Evolutionary conservation across 1,140 invertebrate genomes (phyloP).

Genomic region (Rhagoletis pomonella): DNA sequence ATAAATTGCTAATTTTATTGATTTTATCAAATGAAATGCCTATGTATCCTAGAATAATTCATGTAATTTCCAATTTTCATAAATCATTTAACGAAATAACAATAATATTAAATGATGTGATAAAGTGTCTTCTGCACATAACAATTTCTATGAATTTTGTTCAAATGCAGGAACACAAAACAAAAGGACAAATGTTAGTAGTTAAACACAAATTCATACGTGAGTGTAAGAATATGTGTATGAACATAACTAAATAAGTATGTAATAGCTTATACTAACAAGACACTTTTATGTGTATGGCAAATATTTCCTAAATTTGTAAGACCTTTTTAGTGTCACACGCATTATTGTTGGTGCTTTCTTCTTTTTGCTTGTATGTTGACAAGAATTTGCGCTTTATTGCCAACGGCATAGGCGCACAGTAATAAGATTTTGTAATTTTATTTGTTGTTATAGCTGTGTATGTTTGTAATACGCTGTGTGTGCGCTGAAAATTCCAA

Average conservation of each 20-base stretch:
- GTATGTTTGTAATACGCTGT: background rate
- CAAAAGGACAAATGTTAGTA: too few relatives aligned
- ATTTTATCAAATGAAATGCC: conserved; percentile 33
- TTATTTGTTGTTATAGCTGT: too few relatives aligned
- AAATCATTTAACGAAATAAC: conserved; percentile 39
- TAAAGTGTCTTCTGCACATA: background rate
- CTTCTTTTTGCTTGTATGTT: background rate
- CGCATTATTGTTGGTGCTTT: background rate
- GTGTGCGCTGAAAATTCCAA: background rate
- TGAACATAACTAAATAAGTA: background rate
- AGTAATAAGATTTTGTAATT: conserved; percentile 30
- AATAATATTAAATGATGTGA: conserved; percentile 48
- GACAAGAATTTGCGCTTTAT: conserved; percentile 45
- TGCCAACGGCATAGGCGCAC: background rate
- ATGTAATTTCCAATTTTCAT: conserved; percentile 52
- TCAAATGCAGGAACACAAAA: background rate
- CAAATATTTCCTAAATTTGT: background rate
- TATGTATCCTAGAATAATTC: conserved; percentile 37
- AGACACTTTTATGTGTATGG: background rate
- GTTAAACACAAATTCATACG: background rate
- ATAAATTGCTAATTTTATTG: conserved; percentile 39
- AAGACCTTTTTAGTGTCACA: conserved; percentile 5
- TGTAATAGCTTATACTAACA: background rate
- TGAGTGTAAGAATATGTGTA: too few relatives aligned
- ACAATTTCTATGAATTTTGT: background rate